Percentiles rank a stretch among this genome's conserved stretches.
Conservation (phyloP, 1,140 invertebrate species). For the Aleiodes sp. region DNA sequence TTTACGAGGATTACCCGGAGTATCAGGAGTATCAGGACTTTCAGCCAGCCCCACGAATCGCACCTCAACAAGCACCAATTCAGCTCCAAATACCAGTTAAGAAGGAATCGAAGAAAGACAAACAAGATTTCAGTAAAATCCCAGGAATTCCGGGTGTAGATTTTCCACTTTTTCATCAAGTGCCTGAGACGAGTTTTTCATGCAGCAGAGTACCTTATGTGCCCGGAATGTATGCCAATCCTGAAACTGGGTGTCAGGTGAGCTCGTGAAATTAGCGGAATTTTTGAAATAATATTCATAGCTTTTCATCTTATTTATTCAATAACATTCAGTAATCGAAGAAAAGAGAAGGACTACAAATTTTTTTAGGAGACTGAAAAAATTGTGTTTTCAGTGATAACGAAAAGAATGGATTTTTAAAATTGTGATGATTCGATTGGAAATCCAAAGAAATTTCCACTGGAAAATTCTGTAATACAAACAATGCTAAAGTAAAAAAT, state of each 20-base stretch:
- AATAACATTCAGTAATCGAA: background rate
- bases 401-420: no score
- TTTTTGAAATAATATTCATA: background rate
- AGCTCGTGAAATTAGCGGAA: constrained; percentile 14
- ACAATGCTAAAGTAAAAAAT: no score
- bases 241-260: constrained; percentile 87
- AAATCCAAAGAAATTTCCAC: no score
- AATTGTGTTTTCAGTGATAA: no score
- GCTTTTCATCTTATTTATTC: no score
- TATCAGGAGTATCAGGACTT: constrained; percentile 19
- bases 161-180: constrained; percentile 79
- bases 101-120: constrained; percentile 66
- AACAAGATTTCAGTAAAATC: constrained; percentile 81
- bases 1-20: constrained; percentile 32
- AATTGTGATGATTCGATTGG: no score
- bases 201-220: constrained; percentile 78
- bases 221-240: constrained; percentile 88
- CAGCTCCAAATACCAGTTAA: constrained; percentile 19
- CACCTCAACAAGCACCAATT: background rate
- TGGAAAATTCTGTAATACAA: no score
- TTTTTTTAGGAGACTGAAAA: no score
- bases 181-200: constrained; percentile 81
- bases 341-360: no score
- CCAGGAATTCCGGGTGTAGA: constrained; percentile 81
- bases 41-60: constrained; percentile 4